Conservation (phyloP, 2,113 vertebrate species). For the Callospermophilus lateralis region DNA sequence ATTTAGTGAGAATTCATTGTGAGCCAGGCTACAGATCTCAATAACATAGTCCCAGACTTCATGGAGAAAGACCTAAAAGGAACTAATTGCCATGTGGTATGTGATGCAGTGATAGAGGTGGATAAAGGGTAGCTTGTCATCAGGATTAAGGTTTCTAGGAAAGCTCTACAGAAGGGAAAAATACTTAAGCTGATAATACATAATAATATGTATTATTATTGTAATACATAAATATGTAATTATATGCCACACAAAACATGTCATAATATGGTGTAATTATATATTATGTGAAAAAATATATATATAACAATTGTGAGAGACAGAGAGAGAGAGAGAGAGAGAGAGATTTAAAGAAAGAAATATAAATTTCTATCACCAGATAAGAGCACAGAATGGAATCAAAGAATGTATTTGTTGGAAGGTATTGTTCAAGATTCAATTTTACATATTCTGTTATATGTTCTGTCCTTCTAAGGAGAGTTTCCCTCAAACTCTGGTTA, state of each 20-base stretch:
- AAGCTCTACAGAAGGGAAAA: slow-evolving; percentile 7
- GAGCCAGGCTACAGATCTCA: not conserved
- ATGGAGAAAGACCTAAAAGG: not conserved
- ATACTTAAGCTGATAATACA: not conserved
- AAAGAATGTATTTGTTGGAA: not conserved
- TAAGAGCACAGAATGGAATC: not conserved
- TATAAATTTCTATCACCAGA: not conserved
- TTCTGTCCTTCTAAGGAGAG: not conserved
- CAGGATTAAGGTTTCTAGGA: not conserved
- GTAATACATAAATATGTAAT: not conserved
- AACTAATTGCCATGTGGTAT: not conserved
- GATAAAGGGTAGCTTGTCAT: not conserved
- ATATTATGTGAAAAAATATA: not conserved
- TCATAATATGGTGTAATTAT: not conserved
- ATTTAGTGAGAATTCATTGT: not conserved
- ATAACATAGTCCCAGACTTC: not conserved
- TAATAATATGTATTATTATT: no score
- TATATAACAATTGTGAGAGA: not conserved
- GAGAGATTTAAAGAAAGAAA: not conserved
- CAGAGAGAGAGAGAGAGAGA: not conserved
- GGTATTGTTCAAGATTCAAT: not conserved
- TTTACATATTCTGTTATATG: slow-evolving; percentile 13
- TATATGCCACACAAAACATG: not conserved
- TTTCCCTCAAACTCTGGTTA: slow-evolving; percentile 42
- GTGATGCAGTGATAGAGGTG: not conserved